Evolutionary conservation across 2,113 vertebrate species (phyloP).

Genomic region (Alligator sinensis): DNA sequence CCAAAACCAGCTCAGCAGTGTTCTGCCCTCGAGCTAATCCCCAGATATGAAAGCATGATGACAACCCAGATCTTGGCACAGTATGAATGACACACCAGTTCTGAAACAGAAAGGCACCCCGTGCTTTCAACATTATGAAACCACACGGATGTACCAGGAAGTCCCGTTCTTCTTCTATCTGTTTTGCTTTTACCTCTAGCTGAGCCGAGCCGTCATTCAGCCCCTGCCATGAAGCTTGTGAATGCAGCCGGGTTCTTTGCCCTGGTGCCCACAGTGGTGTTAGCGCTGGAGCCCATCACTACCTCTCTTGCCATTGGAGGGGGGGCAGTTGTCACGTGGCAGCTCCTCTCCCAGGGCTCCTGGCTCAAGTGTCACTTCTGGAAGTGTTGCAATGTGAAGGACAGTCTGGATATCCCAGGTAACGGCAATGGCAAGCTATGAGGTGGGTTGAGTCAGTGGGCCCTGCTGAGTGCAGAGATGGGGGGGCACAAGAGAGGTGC

Average conservation of each 20-base stretch:
- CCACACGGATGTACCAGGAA: background rate
- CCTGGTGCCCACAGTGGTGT: background rate
- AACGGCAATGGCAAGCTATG: background rate
- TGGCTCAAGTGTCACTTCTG: conserved; percentile 38
- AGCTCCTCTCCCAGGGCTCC: background rate
- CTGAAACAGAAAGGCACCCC: background rate
- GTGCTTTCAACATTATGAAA: background rate
- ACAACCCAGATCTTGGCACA: background rate
- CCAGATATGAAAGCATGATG: background rate
- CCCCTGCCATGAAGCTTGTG: conserved; percentile 24
- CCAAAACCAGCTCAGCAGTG: background rate
- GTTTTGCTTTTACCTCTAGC: conserved; percentile 35
- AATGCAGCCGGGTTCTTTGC: background rate
- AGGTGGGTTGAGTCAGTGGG: background rate
- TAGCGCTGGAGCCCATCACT: conserved; percentile 37
- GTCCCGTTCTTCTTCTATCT: background rate
- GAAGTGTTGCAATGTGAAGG: conserved; percentile 14
- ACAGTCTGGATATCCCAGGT: background rate
- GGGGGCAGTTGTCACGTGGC: background rate
- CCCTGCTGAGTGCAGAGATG: background rate
- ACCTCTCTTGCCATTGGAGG: background rate
- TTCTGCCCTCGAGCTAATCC: background rate
- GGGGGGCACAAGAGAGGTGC: background rate
- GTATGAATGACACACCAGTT: conserved; percentile 20
- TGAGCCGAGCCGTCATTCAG: background rate